Percentiles rank a stretch among this genome's conserved stretches.
Evolutionary conservation across 2,113 vertebrate genomes (phyloP).

Genomic region (Galeopterus variegatus): DNA sequence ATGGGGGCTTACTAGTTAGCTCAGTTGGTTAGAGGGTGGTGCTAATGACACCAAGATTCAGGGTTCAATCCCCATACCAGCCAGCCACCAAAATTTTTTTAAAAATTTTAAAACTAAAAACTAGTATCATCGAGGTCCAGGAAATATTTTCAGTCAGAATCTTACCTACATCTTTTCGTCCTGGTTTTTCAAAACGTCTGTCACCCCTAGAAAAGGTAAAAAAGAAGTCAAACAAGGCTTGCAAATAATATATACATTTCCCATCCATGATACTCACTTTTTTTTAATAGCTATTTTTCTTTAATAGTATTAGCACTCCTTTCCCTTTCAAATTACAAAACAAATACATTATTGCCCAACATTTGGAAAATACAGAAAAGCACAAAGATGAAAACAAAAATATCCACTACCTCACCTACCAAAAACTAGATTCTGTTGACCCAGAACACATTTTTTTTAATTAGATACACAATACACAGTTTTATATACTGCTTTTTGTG

Average conservation of each 20-base stretch:
- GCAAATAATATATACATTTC: slow-evolving; percentile 65
- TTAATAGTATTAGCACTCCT: slow-evolving; percentile 3
- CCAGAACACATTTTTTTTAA: not conserved
- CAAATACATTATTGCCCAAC: not conserved
- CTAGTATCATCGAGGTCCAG: not conserved
- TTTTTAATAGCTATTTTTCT: slow-evolving; percentile 15
- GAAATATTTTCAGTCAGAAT: slow-evolving; percentile 81
- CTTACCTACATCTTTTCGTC: slow-evolving; percentile 99
- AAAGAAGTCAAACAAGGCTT: slow-evolving; percentile 84
- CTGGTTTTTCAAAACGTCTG: slow-evolving; percentile 99
- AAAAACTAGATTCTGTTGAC: not conserved
- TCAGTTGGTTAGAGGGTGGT: too few relatives aligned
- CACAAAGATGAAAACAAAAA: slow-evolving; percentile 50
- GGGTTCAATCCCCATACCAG: too few relatives aligned
- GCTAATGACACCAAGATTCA: too few relatives aligned
- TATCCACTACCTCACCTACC: not conserved
- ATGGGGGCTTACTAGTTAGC: too few relatives aligned
- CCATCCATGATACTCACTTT: slow-evolving; percentile 6
- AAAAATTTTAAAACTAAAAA: not conserved
- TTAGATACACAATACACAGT: not conserved
- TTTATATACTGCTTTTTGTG: not conserved
- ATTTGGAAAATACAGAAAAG: slow-evolving; percentile 32
- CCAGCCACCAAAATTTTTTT: too few relatives aligned
- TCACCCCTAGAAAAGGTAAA: slow-evolving; percentile 94
- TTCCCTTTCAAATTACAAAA: slow-evolving; percentile 60